Conservation (phyloP, 2,888 invertebrate species). For the Catocala sponsa region DNA sequence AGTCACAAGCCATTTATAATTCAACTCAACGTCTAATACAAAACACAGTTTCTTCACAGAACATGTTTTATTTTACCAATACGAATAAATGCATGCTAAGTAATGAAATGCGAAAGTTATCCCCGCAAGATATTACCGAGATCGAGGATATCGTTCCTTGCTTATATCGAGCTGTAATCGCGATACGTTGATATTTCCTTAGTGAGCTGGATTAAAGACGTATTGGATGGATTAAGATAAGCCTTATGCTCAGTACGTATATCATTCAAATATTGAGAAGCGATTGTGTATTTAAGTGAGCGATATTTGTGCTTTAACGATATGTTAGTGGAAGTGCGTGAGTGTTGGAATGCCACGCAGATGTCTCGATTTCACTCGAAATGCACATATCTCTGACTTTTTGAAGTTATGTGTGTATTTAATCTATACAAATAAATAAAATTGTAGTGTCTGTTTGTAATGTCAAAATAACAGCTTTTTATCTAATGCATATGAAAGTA, state of each 20-base stretch:
- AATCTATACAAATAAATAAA: too few species aligned
- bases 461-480: too few species aligned
- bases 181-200: slow-evolving; percentile 1
- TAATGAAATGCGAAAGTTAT: slow-evolving; percentile 1
- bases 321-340: too few species aligned
- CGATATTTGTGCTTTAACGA: too few species aligned
- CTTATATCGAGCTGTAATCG: not conserved
- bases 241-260: not conserved
- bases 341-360: too few species aligned
- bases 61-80: slow-evolving; percentile 5
- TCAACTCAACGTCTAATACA: not conserved
- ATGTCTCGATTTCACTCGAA: too few species aligned
- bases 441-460: too few species aligned
- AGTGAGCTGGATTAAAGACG: not conserved
- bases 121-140: not conserved
- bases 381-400: too few species aligned
- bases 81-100: slow-evolving; percentile 10
- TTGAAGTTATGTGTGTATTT: too few species aligned
- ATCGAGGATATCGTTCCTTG: not conserved
- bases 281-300: too few species aligned
- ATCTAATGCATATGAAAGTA: too few species aligned
- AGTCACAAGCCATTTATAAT: not conserved
- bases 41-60: not conserved
- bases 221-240: too few species aligned
- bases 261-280: not conserved